Evolutionary conservation across 2,888 invertebrate genomes (phyloP), one percentile per base, ranked within the genome.

Genomic region (Drosophila kokeensis): DNA sequence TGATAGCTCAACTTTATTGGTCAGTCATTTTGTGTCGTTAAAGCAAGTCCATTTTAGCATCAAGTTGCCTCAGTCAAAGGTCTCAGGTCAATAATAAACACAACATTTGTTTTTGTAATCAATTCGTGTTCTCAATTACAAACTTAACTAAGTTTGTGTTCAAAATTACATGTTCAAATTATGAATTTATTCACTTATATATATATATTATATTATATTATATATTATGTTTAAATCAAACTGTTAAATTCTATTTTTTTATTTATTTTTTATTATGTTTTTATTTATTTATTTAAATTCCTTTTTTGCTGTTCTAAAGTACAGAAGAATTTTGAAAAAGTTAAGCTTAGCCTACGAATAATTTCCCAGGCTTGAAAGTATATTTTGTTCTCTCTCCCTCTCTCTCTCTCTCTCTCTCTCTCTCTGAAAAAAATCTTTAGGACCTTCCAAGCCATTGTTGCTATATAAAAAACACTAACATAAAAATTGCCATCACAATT

Each of bases 1-100:
- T 21, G 48, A 64, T 64, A 34, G 65, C 34, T 52, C 36, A 42
- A 30, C 42, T 52, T 58, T 36, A 48, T 57, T 58, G 40, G 30
- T 11, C 32, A 10, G 63, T 57, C 30, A 49, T 58, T 48, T 8
- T 2, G 18, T 10, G 13, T 8, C 8, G 42, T 53, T 32, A n/a
- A 42, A 42, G 18, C 27, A 49, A 49, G 49, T 49, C 18, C 24
- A 27, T 5, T 27, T 2, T 1, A 10, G 5, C 27, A 21, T 21
- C 21, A 21, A 45, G 15, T 15, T 45, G 45, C 15, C 15, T 4
- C 8, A 45, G 8, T 24, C 21, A 45, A 45, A 45, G 45, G 7
- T 24, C 45, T 24, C 1, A 8, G 8, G 15, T 24, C 15, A 15
- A 24, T 2, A 15, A 24, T 24, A 15, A 45, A 8, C 15, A 45